Conservation (phyloP, 2,888 invertebrate genomes). For the Synanthedon tipuliformis region DNA sequence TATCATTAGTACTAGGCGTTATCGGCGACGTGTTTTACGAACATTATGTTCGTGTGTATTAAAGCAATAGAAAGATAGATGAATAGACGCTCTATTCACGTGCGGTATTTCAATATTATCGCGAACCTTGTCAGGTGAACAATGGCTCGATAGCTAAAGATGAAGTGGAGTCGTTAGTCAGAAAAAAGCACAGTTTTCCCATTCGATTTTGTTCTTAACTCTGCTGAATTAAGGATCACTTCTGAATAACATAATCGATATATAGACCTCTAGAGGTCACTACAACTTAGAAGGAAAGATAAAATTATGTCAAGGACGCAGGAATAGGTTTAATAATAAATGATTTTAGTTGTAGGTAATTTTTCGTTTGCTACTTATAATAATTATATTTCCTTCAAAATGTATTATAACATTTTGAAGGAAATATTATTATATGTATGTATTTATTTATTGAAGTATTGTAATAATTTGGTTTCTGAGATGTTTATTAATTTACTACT, state of each 20-base stretch:
- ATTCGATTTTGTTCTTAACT: constrained; percentile 8
- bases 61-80: constrained; percentile 37
- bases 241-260: neutral
- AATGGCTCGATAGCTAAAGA: constrained; percentile 40
- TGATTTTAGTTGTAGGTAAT: too few species aligned
- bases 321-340: neutral
- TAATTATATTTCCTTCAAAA: too few species aligned
- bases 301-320: constrained; percentile 32
- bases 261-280: neutral
- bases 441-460: too few species aligned
- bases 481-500: too few species aligned
- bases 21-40: constrained; percentile 2
- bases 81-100: constrained; percentile 41
- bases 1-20: neutral
- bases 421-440: too few species aligned
- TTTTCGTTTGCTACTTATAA: too few species aligned
- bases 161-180: constrained; percentile 47
- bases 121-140: constrained; percentile 54
- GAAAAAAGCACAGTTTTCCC: constrained; percentile 16
- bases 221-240: neutral
- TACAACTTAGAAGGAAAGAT: constrained; percentile 15
- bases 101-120: constrained; percentile 58
- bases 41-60: constrained; percentile 18
- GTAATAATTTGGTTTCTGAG: too few species aligned
- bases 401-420: too few species aligned